phyloP scores from a whole-genome alignment of 2,113 vertebrate genomes.

The Struthio camelus region DNA sequence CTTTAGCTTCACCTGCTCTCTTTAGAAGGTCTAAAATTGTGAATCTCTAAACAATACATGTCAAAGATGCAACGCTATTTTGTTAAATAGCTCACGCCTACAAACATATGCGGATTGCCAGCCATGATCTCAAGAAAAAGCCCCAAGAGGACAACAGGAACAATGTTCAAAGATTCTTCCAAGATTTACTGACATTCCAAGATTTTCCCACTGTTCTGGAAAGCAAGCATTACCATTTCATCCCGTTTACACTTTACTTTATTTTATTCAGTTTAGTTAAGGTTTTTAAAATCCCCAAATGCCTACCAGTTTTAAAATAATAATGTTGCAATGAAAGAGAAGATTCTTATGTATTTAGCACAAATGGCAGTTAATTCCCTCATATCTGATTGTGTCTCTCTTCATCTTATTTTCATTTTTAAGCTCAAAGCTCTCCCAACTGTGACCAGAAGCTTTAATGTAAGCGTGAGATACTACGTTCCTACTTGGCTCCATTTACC shows the following conservation, averaged over 20 bases:
- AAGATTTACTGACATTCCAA: not conserved
- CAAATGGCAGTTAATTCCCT: not conserved
- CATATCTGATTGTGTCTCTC: not conserved
- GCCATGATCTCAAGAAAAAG: not conserved
- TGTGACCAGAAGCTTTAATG: not conserved
- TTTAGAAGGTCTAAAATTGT: not conserved
- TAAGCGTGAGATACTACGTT: not conserved
- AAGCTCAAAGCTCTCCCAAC: not conserved
- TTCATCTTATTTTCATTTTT: not conserved
- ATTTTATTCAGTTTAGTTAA: not conserved
- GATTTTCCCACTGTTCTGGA: not conserved
- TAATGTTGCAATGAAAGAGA: not conserved
- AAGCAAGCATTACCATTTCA: not conserved
- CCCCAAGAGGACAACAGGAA: not conserved
- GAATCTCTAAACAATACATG: not conserved
- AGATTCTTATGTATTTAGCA: not conserved
- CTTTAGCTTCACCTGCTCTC: not conserved
- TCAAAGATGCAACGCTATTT: not conserved
- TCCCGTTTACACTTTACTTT: not conserved
- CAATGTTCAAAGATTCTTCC: not conserved
- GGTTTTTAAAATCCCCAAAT: not conserved
- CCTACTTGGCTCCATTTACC: not conserved
- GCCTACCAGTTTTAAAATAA: not conserved
- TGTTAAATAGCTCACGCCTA: not conserved
- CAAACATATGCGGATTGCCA: not conserved